Conservation (phyloP, 35 echinoderm and acorn worm species). For the Apostichopus californicus region DNA sequence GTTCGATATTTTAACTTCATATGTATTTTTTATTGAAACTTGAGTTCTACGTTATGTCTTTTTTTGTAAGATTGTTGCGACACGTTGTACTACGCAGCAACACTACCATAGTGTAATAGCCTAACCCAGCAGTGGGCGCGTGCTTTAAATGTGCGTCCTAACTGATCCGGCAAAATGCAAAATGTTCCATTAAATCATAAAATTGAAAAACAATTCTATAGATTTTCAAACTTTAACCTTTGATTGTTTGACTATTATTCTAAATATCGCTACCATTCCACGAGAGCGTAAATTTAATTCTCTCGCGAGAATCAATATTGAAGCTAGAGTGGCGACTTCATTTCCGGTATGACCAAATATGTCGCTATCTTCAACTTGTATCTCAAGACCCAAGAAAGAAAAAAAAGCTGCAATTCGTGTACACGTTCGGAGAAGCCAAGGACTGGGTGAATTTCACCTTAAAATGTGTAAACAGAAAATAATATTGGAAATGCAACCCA, state of each 20-base stretch:
- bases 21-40: no score
- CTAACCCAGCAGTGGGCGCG: no score
- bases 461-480: slow-evolving; percentile 3
- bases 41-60: no score
- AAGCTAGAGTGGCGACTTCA: slow-evolving; percentile 6
- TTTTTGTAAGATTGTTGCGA: no score
- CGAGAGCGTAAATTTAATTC: slow-evolving; percentile 33
- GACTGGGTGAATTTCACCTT: slow-evolving; percentile 2
- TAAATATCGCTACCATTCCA: slow-evolving; percentile 10
- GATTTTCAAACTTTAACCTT: slow-evolving; percentile 27
- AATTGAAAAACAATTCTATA: background rate
- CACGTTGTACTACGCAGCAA: no score
- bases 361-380: slow-evolving; percentile 5
- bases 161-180: background rate
- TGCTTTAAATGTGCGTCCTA: background rate
- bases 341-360: slow-evolving; percentile 36
- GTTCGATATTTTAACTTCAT: no score
- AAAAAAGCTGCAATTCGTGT: background rate
- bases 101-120: no score
- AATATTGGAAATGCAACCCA: background rate
- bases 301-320: slow-evolving; percentile 23
- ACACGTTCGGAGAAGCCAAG: background rate
- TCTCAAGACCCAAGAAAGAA: background rate
- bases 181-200: background rate
- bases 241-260: background rate